Base-by-base conservation (phyloP, 2,888 invertebrate species). In the Yponomeuta cagnagella region DNA sequence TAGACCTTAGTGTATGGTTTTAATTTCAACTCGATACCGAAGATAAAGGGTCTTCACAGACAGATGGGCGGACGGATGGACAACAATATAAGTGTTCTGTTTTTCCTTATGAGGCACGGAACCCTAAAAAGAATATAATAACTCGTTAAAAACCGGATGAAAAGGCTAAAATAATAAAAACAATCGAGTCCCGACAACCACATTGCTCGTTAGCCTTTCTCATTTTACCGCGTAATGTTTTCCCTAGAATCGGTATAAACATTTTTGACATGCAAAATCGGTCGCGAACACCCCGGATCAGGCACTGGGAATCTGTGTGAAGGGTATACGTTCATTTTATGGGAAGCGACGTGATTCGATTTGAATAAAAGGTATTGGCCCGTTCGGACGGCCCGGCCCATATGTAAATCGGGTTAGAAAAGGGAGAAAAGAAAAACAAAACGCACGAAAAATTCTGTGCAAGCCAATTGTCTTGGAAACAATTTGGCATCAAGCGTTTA, bases 261-360 rank as follows among this genome's bases (percentile, higher is more conserved):
- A 77, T 70, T 80, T 77, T 80, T 80, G 77, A 78, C 79, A 80
- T 76, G 76, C 74, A 75, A 71, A 76, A 77, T 76, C 76, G 74
- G 73, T 72, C 74, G 76, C 73, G 75, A 75, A 74, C 72, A 72
- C 71, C 52, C 52, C 70, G 75, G 76, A 76, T 74, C 74, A 72
- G 72, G 72, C 72, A 66, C 70, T 74, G 71, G 71, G 74, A 76
- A 75, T 74, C 72, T 73, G 72, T 74, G 73, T 70, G 69, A 73
- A 72, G 73, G 74, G 74, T 77, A 74, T 73, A 74, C 75, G 71
- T 72, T 72, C 75, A 72, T 77, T 79, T 77, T 79, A 78, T 77
- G 75, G 76, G 74, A 76, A 72, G 75, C 76, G 74, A 77, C 78
- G 79, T 77, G 75, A 78, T 77, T 77, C 75, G 76, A 78, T 78